Percentiles rank a stretch among this genome's conserved stretches.
These are phyloP conservation scores for Rhinichthys klamathensis DNA, from an alignment of 2,113 vertebrate genomes.

Conservation along the genomic window DNA sequence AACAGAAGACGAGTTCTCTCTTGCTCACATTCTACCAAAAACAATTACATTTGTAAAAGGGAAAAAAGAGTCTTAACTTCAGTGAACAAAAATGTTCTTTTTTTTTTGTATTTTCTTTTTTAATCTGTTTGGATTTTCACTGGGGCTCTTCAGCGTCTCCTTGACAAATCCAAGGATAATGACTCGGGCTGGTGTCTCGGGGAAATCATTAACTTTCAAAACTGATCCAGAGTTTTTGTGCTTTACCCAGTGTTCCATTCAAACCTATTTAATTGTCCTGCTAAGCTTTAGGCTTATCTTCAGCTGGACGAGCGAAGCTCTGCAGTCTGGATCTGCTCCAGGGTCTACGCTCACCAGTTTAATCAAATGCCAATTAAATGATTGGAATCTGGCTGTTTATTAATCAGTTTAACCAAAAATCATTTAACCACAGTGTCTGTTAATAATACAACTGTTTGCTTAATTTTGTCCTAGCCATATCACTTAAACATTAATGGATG, in stretches of 20 bases:
- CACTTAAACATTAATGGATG: neutral
- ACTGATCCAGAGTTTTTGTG: slow-evolving; percentile 42
- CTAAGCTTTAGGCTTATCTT: slow-evolving; percentile 40
- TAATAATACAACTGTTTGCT: neutral
- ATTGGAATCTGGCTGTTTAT: slow-evolving; percentile 35
- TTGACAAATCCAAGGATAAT: slow-evolving; percentile 50
- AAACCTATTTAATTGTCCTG: slow-evolving; percentile 42
- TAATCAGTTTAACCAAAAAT: slow-evolving; percentile 28
- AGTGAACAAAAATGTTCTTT: neutral
- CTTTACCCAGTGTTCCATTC: slow-evolving; percentile 46
- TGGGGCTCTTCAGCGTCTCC: slow-evolving; percentile 30
- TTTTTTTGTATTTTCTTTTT: slow-evolving; percentile 48
- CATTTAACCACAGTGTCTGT: neutral
- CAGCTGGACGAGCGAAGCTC: slow-evolving; percentile 42
- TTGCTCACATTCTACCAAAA: neutral
- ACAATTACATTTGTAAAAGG: slow-evolving; percentile 24
- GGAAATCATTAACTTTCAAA: slow-evolving; percentile 46
- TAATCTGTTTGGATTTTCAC: slow-evolving; percentile 44
- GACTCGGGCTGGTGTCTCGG: slow-evolving; percentile 39
- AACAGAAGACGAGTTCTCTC: slow-evolving; percentile 41
- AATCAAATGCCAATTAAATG: slow-evolving; percentile 46
- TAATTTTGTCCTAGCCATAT: neutral
- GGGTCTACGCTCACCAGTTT: slow-evolving; percentile 14
- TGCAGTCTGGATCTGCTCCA: slow-evolving; percentile 37
- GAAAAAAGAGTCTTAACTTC: neutral